Conservation (phyloP, 2,888 invertebrate species). For the Acanthococcus lagerstroemiae region DNA sequence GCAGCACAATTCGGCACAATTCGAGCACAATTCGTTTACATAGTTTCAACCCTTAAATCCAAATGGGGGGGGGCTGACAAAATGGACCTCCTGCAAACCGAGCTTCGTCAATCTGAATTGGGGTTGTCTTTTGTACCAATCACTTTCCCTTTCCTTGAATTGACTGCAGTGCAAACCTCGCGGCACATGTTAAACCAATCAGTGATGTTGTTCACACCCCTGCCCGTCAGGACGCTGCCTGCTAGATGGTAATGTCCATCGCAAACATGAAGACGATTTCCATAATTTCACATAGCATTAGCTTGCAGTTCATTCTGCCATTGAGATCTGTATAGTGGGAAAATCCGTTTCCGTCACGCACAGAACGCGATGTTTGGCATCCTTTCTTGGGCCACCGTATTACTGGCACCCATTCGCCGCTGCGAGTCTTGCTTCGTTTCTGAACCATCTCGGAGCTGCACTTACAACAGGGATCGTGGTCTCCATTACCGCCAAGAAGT, state of each 20-base stretch:
- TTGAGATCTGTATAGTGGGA: neutral
- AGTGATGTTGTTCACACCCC: neutral
- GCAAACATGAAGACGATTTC: neutral
- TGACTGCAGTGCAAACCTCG: too few relatives aligned
- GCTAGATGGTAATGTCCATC: neutral
- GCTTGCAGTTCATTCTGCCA: neutral
- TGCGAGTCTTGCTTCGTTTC: neutral
- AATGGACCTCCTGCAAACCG: too few relatives aligned
- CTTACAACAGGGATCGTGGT: neutral
- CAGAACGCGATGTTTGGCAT: too few relatives aligned
- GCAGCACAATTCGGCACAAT: too few relatives aligned
- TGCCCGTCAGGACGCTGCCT: neutral
- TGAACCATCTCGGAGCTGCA: neutral
- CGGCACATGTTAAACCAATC: too few relatives aligned
- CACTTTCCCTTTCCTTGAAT: too few relatives aligned
- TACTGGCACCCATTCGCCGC: neutral
- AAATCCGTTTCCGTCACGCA: too few relatives aligned
- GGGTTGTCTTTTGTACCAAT: too few relatives aligned
- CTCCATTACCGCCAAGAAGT: neutral
- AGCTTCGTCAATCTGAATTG: too few relatives aligned
- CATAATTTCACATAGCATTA: neutral
- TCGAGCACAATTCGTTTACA: too few relatives aligned
- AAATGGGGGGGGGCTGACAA: too few relatives aligned
- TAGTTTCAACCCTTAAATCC: too few relatives aligned
- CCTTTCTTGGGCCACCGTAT: neutral